phyloP scores from a whole-genome alignment of 1,140 invertebrate species.

The Neocloeon triangulifer region DNA sequence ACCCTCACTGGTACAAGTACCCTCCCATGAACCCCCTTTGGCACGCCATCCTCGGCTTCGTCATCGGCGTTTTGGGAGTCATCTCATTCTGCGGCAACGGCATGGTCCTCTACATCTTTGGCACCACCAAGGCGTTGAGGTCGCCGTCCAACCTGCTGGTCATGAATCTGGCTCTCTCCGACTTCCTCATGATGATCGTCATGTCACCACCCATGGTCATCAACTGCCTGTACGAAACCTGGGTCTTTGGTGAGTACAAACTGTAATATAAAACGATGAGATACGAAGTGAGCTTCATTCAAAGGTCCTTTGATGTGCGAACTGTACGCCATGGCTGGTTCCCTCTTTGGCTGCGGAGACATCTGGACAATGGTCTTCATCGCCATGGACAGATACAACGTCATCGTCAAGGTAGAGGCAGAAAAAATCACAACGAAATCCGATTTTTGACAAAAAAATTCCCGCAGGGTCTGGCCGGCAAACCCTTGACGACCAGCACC shows the following conservation, averaged over 20 bases:
- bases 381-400: conserved; percentile 23
- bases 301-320: conserved; percentile 20
- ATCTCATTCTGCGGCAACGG: conserved; percentile 21
- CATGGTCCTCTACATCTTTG: conserved; percentile 24
- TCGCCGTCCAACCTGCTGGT: conserved; percentile 20
- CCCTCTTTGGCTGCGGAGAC: conserved; percentile 21
- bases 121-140: conserved; percentile 18
- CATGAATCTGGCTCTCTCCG: conserved; percentile 20
- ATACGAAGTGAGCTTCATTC: conserved; percentile 4
- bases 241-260: conserved; percentile 12
- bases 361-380: conserved; percentile 22
- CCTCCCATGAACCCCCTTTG: conserved; percentile 17
- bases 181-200: conserved; percentile 19
- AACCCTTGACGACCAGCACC: conserved; percentile 15
- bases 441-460: neutral
- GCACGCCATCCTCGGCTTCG: conserved; percentile 21
- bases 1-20: conserved; percentile 13
- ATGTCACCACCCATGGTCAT: conserved; percentile 15
- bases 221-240: conserved; percentile 16
- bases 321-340: conserved; percentile 22
- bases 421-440: neutral
- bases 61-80: conserved; percentile 20
- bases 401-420: conserved; percentile 16
- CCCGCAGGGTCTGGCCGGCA: conserved; percentile 11
- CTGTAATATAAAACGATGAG: neutral